Evolutionary conservation across 2,888 invertebrate genomes (phyloP), one percentile per base, ranked within the genome.

Genomic region (Drosophila bunnanda): DNA sequence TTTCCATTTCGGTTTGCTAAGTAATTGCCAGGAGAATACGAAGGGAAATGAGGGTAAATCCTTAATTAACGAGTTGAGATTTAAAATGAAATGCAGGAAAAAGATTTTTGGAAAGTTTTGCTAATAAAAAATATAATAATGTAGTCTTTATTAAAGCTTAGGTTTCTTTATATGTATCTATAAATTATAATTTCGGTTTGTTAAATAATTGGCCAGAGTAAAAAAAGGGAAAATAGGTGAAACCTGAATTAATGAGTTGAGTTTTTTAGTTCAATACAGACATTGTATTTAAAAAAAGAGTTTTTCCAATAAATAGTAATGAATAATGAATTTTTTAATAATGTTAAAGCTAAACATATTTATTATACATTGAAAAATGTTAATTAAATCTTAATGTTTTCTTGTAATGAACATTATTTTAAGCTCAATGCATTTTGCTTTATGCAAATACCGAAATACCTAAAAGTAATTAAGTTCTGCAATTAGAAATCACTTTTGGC

Each of bases 401-500:
- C n/a, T n/a, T 30, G 7, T 32, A 20, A 38, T 22, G 13, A n/a
- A 13, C 22, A 15, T 41, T n/a, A 25, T 28, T 41, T 13, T 17
- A 59, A 43, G 30, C 32, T 36, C 2, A 36, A 30, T 30, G 5
- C 43, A 36, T 52, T 62, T 65, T 44, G 64, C 62, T 25, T 15
- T 53, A 44, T 64, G 41, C 8, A 44, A 52, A 65, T 62, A 4
- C 0, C 6, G 6, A 30, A 9, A 12, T 9, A 5, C 17, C 1
- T 46, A 13, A 25, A 8, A 9, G 1, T 4, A 8, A 12, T 15
- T 46, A 46, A 39, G 30, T 2, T 13, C 6, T 15, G 32, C 32
- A 48, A 39, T 54, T 66, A 55, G 44, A 61, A 38, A 65, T 66
- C 44, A 46, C 66, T 65, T 67, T 55, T 38, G 17, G 13, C 28